A percentile compares a stretch with the other conserved stretches of the same genome.
Evolutionary conservation across 2,797 vertebrate species (phyloP).

Genomic region (Sebastes dallii): DNA sequence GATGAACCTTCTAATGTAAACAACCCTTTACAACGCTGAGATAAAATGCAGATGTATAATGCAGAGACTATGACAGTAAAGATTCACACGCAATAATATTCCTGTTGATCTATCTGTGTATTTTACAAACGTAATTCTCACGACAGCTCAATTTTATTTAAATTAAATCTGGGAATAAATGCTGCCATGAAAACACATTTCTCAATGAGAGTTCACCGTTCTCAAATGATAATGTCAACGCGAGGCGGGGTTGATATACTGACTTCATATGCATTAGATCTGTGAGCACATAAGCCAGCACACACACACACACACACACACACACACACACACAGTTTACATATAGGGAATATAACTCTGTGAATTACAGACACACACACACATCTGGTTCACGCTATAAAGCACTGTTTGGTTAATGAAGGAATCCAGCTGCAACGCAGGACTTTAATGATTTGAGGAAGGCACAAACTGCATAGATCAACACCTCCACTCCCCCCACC

Average conservation of each 20-base stretch:
- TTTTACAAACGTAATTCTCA: slow-evolving; percentile 1
- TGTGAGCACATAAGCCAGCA: neutral
- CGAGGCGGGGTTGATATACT: neutral
- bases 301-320: neutral
- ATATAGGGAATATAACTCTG: no score
- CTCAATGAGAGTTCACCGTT: neutral
- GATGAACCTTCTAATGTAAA: neutral
- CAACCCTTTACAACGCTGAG: neutral
- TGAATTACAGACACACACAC: no score
- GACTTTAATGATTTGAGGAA: no score
- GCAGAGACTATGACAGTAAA: neutral
- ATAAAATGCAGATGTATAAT: neutral
- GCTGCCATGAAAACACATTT: slow-evolving; percentile 16
- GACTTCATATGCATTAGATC: slow-evolving; percentile 2
- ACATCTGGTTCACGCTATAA: no score
- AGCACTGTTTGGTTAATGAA: no score
- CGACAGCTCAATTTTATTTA: neutral
- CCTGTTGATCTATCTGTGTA: neutral
- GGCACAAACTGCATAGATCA: no score
- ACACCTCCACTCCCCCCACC: no score
- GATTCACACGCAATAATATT: neutral
- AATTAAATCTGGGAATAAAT: neutral
- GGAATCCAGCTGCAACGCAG: no score
- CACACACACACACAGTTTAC: neutral
- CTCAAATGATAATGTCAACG: neutral